Conservation (phyloP, 2,113 vertebrate genomes). For the Aegypius monachus region DNA sequence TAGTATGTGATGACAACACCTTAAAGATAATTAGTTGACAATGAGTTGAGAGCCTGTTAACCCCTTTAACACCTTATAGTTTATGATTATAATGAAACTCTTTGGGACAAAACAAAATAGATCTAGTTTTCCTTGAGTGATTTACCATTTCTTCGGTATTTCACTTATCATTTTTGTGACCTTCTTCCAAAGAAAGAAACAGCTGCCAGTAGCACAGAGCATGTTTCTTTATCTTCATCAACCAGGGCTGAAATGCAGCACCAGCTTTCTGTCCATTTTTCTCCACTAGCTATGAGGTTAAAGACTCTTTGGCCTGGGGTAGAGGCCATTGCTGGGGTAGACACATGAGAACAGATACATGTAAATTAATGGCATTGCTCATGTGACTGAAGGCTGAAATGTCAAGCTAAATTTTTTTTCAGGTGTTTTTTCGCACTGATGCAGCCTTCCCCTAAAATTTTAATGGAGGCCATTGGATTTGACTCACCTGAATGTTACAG, state of each 20-base stretch:
- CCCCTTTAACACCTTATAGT: slow-evolving; percentile 75
- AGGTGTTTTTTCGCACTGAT: not conserved
- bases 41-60: slow-evolving; percentile 81
- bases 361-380: not conserved
- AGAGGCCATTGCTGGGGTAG: not conserved
- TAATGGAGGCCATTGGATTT: not conserved
- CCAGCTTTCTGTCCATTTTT: not conserved
- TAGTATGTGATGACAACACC: slow-evolving; percentile 80
- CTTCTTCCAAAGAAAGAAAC: not conserved
- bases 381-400: not conserved
- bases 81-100: slow-evolving; percentile 69
- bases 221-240: not conserved
- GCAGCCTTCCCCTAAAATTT: not conserved
- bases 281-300: not conserved
- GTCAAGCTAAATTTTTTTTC: not conserved
- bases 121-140: not conserved
- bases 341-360: not conserved
- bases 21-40: slow-evolving; percentile 83
- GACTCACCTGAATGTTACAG: not conserved
- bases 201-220: not conserved
- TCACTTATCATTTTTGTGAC: not conserved
- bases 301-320: not conserved
- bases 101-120: slow-evolving; percentile 15
- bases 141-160: not conserved
- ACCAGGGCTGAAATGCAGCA: not conserved